Conservation (phyloP, 2,113 vertebrate genomes). For the Bombycilla garrulus region DNA sequence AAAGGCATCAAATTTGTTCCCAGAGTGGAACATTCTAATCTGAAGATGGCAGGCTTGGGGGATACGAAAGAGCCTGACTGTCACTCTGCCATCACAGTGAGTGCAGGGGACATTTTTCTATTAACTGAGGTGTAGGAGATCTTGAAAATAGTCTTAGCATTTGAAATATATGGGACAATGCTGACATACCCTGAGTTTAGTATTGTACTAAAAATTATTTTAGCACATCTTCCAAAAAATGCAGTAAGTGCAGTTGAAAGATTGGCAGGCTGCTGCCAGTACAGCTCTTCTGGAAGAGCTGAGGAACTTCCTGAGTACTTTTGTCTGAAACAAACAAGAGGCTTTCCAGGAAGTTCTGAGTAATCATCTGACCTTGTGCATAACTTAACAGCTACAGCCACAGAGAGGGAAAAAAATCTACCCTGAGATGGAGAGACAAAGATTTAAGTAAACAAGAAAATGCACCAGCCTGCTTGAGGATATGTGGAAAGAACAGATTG, state of each 20-base stretch:
- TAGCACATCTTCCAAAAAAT: background rate
- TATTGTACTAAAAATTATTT: background rate
- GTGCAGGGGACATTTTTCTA: background rate
- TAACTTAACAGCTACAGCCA: slow-evolving; percentile 52
- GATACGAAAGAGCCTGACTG: background rate
- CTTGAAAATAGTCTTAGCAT: background rate
- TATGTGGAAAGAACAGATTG: background rate
- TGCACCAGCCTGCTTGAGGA: background rate
- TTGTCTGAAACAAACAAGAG: slow-evolving; percentile 6
- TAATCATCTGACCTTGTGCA: slow-evolving; percentile 37
- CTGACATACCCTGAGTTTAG: background rate
- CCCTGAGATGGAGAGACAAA: background rate
- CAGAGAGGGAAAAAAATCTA: slow-evolving; percentile 4
- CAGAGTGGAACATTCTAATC: background rate
- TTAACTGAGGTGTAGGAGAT: background rate
- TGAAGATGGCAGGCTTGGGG: background rate
- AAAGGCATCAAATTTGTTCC: background rate
- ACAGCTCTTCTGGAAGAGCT: background rate
- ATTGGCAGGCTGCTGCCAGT: background rate
- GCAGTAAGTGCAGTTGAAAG: background rate
- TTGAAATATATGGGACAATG: background rate
- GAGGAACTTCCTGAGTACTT: slow-evolving; percentile 39
- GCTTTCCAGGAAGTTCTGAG: slow-evolving; percentile 67
- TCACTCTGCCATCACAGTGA: background rate
- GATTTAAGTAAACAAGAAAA: slow-evolving; percentile 20